Evolutionary conservation across 2,888 invertebrate species (phyloP), one percentile per base, ranked within the genome.

Genomic region (Dexiosoma caninum): DNA sequence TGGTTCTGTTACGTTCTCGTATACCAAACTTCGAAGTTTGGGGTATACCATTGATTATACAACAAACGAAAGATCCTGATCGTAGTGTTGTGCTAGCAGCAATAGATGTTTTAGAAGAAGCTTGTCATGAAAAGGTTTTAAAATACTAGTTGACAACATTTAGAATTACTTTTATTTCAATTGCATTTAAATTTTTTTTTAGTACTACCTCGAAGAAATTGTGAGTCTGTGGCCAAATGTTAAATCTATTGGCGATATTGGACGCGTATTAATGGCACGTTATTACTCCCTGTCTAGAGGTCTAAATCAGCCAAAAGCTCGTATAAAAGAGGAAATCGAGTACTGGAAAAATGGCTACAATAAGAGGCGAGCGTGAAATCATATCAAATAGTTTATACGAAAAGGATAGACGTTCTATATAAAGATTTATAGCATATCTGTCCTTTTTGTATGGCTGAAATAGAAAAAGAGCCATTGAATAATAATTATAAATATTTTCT

Each of bases 61-160:
- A 93, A 67, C 97, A 97, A 90, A 92, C 98, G 37, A 94, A 94
- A 83, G 99, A 99, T 88, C 92, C 93, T 79, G 95, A 95, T 76
- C 94, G 94, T 81, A 93, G 94, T 42, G 95, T 98, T 30, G 94
- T 95, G 8, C 91, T 95, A 84, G 93, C 95, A 9, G 97, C 98
- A 5, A 91, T 97, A 69, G 93, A 94, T 83, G 94, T 95, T 72
- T 91, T 98, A 49, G 96, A 97, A 86, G 98, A 98, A 91, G 96
- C 97, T n/a, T 96, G 96, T 87, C 96, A 97, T 90, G 94, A 97
- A 82, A 94, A 95, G 87, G 95, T 95, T 64, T 7, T n/a, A 9
- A 51, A 10, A 2, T 30, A 27, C 16, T 9, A 21, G 5, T n/a
- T 64, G 2, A 8, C n/a, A 35, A n/a, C 10, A 0, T 21, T 21